Conservation (phyloP, 2,113 vertebrate genomes). For the Orthonyx spaldingii region DNA sequence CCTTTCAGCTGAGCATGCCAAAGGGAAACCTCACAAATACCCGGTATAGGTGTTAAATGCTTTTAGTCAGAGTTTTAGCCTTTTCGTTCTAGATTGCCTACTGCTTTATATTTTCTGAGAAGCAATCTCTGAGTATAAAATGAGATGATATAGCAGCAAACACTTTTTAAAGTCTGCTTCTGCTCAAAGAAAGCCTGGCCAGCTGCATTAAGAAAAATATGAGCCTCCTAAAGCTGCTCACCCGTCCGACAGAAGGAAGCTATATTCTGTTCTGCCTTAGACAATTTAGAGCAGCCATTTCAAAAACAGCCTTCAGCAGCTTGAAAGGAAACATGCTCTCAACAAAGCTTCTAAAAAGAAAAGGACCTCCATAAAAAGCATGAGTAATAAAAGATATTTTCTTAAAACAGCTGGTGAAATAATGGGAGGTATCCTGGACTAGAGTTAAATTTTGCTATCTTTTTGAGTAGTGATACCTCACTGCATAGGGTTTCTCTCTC, state of each 20-base stretch:
- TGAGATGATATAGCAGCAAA: background rate
- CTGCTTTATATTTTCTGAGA: background rate
- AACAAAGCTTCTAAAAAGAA: background rate
- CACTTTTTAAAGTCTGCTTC: background rate
- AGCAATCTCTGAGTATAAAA: background rate
- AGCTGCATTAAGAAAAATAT: conserved; percentile 19
- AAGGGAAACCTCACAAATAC: background rate
- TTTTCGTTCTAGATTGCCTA: background rate
- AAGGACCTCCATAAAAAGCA: background rate
- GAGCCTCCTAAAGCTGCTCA: background rate
- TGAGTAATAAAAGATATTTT: background rate
- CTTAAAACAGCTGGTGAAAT: background rate
- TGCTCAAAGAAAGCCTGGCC: background rate
- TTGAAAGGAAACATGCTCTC: background rate
- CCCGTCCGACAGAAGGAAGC: background rate
- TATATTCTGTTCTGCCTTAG: background rate
- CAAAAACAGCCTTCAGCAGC: background rate
- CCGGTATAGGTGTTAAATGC: background rate
- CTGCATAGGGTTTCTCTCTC: background rate
- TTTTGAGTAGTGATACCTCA: background rate
- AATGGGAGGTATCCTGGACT: background rate
- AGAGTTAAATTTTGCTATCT: background rate
- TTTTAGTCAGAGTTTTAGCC: background rate
- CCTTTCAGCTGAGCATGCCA: background rate
- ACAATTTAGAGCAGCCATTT: conserved; percentile 20